Evolutionary conservation across 2,113 vertebrate genomes (phyloP).

Genomic region (Muscicapa adusta): DNA sequence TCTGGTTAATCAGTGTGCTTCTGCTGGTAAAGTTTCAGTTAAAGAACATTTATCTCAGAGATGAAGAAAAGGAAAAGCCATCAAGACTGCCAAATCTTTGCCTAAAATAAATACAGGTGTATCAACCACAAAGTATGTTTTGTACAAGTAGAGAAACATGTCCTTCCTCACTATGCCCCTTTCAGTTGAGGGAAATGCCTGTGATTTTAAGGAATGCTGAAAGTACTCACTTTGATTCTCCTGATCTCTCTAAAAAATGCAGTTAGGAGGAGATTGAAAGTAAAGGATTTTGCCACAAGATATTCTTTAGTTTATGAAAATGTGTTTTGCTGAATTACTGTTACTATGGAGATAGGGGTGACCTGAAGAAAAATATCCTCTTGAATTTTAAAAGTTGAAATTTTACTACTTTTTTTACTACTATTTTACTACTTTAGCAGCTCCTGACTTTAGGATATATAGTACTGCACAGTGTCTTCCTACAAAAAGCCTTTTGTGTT

Average conservation of each 20-base stretch:
- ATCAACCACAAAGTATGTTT: not conserved
- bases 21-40: not conserved
- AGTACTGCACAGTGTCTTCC: not conserved
- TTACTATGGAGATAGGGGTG: not conserved
- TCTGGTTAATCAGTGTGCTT: not conserved
- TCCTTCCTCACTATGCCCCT: not conserved
- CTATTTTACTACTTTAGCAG: not conserved
- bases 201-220: constrained; percentile 1
- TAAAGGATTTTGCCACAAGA: not conserved
- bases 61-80: not conserved
- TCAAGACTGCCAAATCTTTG: not conserved
- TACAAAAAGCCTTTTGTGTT: constrained; percentile 18
- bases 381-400: not conserved
- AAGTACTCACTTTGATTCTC: not conserved
- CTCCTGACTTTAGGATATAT: not conserved
- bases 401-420: not conserved
- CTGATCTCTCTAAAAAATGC: not conserved
- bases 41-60: not conserved
- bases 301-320: not conserved
- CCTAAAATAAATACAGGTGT: constrained; percentile 14
- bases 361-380: not conserved
- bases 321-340: constrained; percentile 2
- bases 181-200: not conserved
- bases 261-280: not conserved
- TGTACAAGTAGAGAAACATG: not conserved